These are phyloP conservation scores for Cettia cetti DNA, from an alignment of 2,113 vertebrate species.

Conservation along the genomic window DNA sequence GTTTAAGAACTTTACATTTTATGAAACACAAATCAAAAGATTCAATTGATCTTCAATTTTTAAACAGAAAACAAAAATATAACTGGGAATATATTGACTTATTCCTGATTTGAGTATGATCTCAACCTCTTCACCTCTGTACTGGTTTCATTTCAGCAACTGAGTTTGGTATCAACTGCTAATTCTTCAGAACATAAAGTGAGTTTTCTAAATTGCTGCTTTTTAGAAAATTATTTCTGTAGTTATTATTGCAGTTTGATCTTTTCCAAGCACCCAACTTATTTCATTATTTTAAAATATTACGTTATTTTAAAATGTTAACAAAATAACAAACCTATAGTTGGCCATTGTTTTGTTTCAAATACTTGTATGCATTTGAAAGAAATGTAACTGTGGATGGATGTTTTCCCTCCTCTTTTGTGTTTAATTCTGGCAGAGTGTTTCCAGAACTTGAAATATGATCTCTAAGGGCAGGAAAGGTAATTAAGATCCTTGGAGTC, in stretches of 20 bases:
- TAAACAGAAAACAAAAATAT: not conserved
- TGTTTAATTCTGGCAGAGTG: not conserved
- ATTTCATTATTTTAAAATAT: not conserved
- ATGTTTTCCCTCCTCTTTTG: not conserved
- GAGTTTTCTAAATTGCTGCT: not conserved
- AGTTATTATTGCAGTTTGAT: not conserved
- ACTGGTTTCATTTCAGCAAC: not conserved
- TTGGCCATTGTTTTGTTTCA: not conserved
- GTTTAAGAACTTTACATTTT: not conserved
- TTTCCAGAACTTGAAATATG: constrained; percentile 25
- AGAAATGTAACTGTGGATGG: not conserved
- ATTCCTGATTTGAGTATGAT: not conserved
- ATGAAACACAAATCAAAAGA: not conserved
- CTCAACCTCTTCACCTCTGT: not conserved
- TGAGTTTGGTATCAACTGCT: not conserved
- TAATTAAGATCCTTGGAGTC: not conserved
- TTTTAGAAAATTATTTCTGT: not conserved
- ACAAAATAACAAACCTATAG: not conserved
- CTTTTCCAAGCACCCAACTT: not conserved
- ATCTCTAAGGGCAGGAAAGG: not conserved
- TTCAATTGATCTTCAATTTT: not conserved
- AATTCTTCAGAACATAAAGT: not conserved
- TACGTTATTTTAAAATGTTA: not conserved
- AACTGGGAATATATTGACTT: not conserved
- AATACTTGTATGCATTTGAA: not conserved